phyloP scores from a whole-genome alignment of 2,888 invertebrate genomes.

The Cheilosia vernalis region DNA sequence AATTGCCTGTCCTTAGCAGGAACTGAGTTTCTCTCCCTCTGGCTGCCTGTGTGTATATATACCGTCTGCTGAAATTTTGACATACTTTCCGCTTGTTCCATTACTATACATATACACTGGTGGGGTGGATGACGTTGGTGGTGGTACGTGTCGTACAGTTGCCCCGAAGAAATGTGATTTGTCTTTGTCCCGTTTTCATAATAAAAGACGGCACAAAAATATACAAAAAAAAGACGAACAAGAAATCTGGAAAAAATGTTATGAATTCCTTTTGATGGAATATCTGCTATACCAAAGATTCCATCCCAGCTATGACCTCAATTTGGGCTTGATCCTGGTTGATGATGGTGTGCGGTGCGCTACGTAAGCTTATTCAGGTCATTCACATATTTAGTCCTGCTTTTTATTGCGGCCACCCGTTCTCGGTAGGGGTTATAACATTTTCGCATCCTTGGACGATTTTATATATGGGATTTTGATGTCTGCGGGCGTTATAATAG shows the following conservation, averaged over 20 bases:
- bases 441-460: not conserved
- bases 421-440: constrained; percentile 1
- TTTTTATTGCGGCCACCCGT: constrained; percentile 1
- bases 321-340: constrained; percentile 54
- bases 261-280: constrained; percentile 72
- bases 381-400: constrained; percentile 53
- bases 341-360: not conserved
- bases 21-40: not conserved
- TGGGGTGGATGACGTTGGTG: not conserved
- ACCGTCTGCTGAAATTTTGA: constrained; percentile 49
- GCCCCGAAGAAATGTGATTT: constrained; percentile 65
- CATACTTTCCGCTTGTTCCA: constrained; percentile 57
- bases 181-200: constrained; percentile 55
- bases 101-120: not conserved
- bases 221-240: constrained; percentile 4
- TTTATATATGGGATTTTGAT: constrained; percentile 32
- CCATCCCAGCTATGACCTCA: constrained; percentile 45
- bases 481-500: constrained; percentile 50
- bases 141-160: constrained; percentile 25
- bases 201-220: constrained; percentile 5
- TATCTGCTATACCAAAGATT: constrained; percentile 43
- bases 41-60: not conserved
- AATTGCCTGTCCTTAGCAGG: constrained; percentile 64
- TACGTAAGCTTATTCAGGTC: constrained; percentile 53
- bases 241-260: constrained; percentile 54